Evolutionary conservation across 2,113 vertebrate species (phyloP), one percentile per base, ranked within the genome.

Genomic region (Dolichotis patagonum): DNA sequence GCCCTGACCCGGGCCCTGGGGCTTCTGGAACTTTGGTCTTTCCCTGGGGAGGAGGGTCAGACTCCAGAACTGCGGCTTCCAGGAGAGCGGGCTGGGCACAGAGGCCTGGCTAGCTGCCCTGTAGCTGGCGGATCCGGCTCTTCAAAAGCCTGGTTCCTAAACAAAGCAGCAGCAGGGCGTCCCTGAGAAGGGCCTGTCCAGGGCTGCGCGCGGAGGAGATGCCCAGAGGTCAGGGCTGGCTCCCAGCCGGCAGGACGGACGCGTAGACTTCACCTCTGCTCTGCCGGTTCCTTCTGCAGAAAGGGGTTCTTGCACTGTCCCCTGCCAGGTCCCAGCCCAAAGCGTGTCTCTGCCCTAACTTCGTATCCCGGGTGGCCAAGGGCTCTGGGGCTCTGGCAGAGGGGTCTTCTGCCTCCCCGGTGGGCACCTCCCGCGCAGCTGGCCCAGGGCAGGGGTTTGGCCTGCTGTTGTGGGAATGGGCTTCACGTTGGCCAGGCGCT

Each of bases 81-180:
- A 30, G n/a, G 38, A 77, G 65, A 86, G 73, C 71, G 67, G 65
- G 5, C 71, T 69, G 93, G 87, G 85, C 81, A 5, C 3, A 0
- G 9, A 12, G 5, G 3, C 38, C 11, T 2, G 26, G 20, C 12
- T 52, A 22, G 41, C 71, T 0, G 75, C 69, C 67, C 41, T 88
- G 43, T 2, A 13, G 52, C 13, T 63, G 83, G 94, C 92, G 82
- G 20, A 81, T 46, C 38, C 67, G 7, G 32, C 22, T 67, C 73
- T 73, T 60, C 19, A 67, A 81, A 92, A 92, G 92, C 71, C 62
- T 24, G 1, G 91, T 96, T 86, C 24, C 85, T 75, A 58, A 90
- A 73, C 67, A 62, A 60, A 54, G 82, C 52, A 43, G 54, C 62
- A 35, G 73, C 7, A 1, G 20, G 52, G 77, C 4, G 1, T 46